Percentiles rank a stretch among this genome's conserved stretches.
phyloP scores from a whole-genome alignment of 2,888 invertebrate species.

The Pollenia amentaria region DNA sequence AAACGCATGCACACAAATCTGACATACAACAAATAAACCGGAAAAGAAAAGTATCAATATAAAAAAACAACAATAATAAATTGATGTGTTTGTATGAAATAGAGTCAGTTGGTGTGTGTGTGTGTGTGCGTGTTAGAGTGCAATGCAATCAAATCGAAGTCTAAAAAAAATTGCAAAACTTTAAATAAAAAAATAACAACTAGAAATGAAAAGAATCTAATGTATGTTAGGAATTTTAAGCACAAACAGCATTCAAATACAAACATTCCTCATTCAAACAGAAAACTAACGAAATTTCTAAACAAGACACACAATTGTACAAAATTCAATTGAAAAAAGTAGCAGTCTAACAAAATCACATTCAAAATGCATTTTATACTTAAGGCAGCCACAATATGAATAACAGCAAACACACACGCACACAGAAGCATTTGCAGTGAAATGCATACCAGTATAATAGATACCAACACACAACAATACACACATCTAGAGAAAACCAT shows the following conservation, averaged over 20 bases:
- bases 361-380: constrained; percentile 67
- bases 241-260: constrained; percentile 63
- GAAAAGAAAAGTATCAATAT: constrained; percentile 43
- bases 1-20: constrained; percentile 6
- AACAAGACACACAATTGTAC: constrained; percentile 58
- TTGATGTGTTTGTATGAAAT: constrained; percentile 34
- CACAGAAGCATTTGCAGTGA: constrained; percentile 5
- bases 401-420: constrained; percentile 41
- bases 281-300: constrained; percentile 53
- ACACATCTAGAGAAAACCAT: not conserved
- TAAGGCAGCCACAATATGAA: constrained; percentile 63
- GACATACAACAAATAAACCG: constrained; percentile 12
- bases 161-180: constrained; percentile 39
- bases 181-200: constrained; percentile 26
- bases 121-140: constrained; percentile 18
- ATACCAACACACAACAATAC: not conserved
- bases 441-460: constrained; percentile 27
- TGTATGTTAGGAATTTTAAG: constrained; percentile 69
- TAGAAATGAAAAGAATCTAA: constrained; percentile 64
- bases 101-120: not conserved
- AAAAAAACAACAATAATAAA: constrained; percentile 48
- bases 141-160: constrained; percentile 51
- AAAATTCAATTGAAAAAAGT: constrained; percentile 50
- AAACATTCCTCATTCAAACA: constrained; percentile 50
- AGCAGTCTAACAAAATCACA: constrained; percentile 63